A percentile compares a stretch with the other conserved stretches of the same genome.
phyloP scores from a whole-genome alignment of 2,797 vertebrate species.

The Apogon talboti region DNA sequence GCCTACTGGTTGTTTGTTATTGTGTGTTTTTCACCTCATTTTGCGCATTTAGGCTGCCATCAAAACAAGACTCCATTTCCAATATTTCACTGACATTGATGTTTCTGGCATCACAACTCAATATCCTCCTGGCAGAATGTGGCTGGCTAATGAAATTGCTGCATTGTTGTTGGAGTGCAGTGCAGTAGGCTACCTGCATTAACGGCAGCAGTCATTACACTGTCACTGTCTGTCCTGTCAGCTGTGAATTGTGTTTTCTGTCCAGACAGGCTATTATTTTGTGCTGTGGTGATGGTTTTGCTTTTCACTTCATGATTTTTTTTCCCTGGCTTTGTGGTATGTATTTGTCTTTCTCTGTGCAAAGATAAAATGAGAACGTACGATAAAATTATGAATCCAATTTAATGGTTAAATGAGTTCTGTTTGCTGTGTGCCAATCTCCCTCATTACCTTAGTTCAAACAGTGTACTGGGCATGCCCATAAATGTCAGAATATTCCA shows the following conservation, averaged over 20 bases:
- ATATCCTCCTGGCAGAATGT: conserved; percentile 44
- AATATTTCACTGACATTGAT: conserved; percentile 45
- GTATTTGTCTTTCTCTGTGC: conserved; percentile 29
- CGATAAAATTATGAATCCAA: conserved; percentile 8
- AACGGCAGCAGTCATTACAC: conserved; percentile 62
- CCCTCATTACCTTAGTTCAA: conserved; percentile 36
- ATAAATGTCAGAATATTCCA: conserved; percentile 18
- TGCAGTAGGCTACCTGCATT: conserved; percentile 47
- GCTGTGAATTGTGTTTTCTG: conserved; percentile 49
- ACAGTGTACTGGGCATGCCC: conserved; percentile 5
- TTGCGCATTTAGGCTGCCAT: conserved; percentile 30
- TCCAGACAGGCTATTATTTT: conserved; percentile 51
- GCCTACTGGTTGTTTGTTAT: conserved; percentile 22
- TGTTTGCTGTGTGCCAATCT: conserved; percentile 26
- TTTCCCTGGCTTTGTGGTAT: conserved; percentile 20
- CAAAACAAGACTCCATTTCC: conserved; percentile 38
- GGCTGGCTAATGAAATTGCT: conserved; percentile 48
- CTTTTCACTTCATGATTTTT: conserved; percentile 23
- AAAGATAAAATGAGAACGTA: conserved; percentile 30
- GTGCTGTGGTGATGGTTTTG: conserved; percentile 18
- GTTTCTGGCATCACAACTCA: conserved; percentile 45
- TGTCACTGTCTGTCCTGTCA: conserved; percentile 61
- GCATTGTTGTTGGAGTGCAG: conserved; percentile 55
- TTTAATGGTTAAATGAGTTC: conserved; percentile 19
- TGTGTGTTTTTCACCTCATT: conserved; percentile 25